A percentile compares a stretch with the other conserved stretches of the same genome.
Conservation (phyloP, 2,797 vertebrate species). For the Sebastes flavidus region DNA sequence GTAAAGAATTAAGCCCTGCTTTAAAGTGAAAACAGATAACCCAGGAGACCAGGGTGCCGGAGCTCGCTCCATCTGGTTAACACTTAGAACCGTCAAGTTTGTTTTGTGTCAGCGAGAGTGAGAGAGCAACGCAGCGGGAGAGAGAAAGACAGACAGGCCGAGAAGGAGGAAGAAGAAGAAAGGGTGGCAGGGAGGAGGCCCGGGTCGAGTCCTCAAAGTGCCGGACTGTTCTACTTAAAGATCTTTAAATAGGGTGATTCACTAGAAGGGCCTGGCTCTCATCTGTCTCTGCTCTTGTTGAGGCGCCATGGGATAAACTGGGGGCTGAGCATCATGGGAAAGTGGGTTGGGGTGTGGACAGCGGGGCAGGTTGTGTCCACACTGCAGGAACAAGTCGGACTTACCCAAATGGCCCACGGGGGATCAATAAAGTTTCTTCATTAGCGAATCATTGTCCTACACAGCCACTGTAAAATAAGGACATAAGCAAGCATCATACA, state of each 20-base stretch:
- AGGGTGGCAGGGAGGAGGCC: conserved; percentile 31
- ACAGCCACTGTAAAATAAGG: conserved; percentile 9
- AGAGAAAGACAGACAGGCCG: conserved; percentile 11
- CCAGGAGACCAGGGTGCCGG: conserved; percentile 3
- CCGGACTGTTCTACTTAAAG: conserved; percentile 79
- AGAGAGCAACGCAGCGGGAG: conserved; percentile 16
- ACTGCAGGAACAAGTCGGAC: background rate
- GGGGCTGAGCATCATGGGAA: conserved; percentile 53
- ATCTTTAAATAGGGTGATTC: conserved; percentile 81
- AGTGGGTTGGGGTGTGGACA: conserved; percentile 47
- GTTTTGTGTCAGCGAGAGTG: conserved; percentile 34
- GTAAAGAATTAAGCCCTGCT: background rate
- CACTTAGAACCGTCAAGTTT: conserved; percentile 25
- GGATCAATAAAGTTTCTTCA: conserved; percentile 31
- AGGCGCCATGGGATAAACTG: conserved; percentile 35
- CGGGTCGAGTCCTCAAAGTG: conserved; percentile 75
- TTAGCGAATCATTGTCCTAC: conserved; percentile 9
- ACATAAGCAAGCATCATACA: conserved; percentile 23
- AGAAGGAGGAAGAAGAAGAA: conserved; percentile 5
- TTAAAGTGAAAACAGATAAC: conserved; percentile 35
- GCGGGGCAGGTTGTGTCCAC: conserved; percentile 19
- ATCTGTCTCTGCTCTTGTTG: conserved; percentile 64
- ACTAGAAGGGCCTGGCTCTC: conserved; percentile 60
- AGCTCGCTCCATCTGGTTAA: conserved; percentile 20
- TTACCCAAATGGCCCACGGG: background rate